These are phyloP conservation scores for Gobio gobio DNA, from an alignment of 2,113 vertebrate species.

Conservation along the genomic window DNA sequence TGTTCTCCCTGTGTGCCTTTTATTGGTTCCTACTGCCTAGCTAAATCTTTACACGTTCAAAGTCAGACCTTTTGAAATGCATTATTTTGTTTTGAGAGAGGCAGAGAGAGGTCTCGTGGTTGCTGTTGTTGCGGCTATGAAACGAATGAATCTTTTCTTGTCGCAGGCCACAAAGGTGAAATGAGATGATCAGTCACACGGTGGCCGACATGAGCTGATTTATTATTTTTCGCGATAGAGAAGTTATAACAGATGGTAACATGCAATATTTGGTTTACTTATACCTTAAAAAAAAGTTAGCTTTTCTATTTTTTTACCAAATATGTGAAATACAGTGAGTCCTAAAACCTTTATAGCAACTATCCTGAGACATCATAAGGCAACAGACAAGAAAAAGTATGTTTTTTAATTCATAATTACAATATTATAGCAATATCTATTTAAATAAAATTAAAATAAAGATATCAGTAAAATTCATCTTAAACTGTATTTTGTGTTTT, in stretches of 20 bases:
- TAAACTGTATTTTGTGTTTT: background rate
- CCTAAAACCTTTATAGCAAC: background rate
- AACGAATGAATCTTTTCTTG: slow-evolving; percentile 69
- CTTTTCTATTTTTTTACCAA: background rate
- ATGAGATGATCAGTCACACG: slow-evolving; percentile 71
- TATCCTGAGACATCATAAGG: background rate
- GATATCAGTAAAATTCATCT: background rate
- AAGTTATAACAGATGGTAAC: slow-evolving; percentile 74
- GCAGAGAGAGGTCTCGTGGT: slow-evolving; percentile 41
- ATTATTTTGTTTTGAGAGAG: slow-evolving; percentile 49
- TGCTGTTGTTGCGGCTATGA: slow-evolving; percentile 59
- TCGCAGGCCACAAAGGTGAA: slow-evolving; percentile 57
- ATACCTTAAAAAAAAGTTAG: background rate
- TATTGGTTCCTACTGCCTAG: slow-evolving; percentile 16
- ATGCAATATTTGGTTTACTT: slow-evolving; percentile 20
- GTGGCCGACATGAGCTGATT: slow-evolving; percentile 62
- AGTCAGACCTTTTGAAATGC: slow-evolving; percentile 59
- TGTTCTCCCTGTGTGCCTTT: slow-evolving; percentile 19
- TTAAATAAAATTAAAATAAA: background rate
- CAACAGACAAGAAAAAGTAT: background rate
- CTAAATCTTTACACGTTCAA: slow-evolving; percentile 28
- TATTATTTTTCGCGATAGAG: slow-evolving; percentile 70
- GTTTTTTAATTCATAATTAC: background rate
- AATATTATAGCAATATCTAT: background rate
- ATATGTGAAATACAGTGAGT: background rate